Evolutionary conservation across 2,797 vertebrate species (phyloP), one percentile per base, ranked within the genome.

Genomic region (Margarornis squamiger): DNA sequence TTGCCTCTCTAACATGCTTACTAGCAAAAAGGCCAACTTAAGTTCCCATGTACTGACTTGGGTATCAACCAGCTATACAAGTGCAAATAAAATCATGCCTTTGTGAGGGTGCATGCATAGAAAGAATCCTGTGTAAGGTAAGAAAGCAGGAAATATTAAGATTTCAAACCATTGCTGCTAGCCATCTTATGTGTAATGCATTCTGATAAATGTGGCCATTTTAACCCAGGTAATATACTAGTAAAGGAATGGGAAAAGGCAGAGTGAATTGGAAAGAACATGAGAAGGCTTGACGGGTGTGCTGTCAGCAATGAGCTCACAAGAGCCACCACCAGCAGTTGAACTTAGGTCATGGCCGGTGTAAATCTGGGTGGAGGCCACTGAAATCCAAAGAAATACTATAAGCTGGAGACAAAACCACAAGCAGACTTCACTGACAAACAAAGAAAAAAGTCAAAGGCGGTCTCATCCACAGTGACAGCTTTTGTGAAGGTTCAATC

Each of bases 21-120:
- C 29, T 58, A 95, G 91, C 54, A 92, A 95, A 80, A 92, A 74
- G 57, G 57, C 81, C 26, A 68, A 74, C 78, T 92, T 86, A 61
- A 54, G 61, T 76, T 93, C 93, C 71, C 74, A 87, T 62, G 72
- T 84, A 93, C 32, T 36, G 51, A 83, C 88, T 76, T 85, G 93
- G 95, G 92, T 96, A 97, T 94, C 90, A 94, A 58, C 75, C 58
- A 86, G 81, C 5, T 30, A 80, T 14, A 77, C 75, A 95, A 83
- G 66, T 82, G 82, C 18, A 45, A 78, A 59, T 49, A 87, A 94
- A 91, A 95, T 14, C 80, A 88, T 80, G n/a, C 20, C 12, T 70
- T 9, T 32, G 23, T 66, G 55, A 6, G 7, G 36, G 12, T 20
- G n/a, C 2, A 1, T 41, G 39, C 29, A 23, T 0, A 65, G 49